Base-by-base conservation (phyloP, 2,113 vertebrate species). In the Copsychus sechellarum region DNA sequence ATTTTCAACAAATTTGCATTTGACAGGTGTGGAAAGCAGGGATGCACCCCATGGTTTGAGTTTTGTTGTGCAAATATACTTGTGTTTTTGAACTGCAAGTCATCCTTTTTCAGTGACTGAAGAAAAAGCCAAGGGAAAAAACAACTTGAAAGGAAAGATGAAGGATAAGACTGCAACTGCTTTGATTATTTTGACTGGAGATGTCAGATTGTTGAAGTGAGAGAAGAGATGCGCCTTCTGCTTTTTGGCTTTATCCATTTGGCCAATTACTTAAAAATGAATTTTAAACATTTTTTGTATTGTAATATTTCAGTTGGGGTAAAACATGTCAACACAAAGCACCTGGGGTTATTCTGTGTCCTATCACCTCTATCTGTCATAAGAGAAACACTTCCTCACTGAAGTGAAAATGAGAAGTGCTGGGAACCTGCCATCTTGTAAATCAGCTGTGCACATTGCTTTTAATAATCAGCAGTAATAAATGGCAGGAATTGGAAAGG, bases 171-270 rank as follows among this genome's bases (percentile, higher is more conserved):
- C 82, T 70, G 51, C 65, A 71, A n/a, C 56, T 88, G 50, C 67
- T 90, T 93, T 88, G 85, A 90, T 95, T 96, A 84, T 96, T 97
- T 92, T 97, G 94, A 95, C 93, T 96, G 69, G 72, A 74, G 82
- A n/a, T 92, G 90, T 95, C 94, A 96, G 86, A 81, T 42, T 74
- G 60, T 67, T 96, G 71, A 88, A 88, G 28, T 48, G 43, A 90
- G 47, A 65, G 60, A 77, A 54, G 64, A 88, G 48, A 62, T 78
- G 73, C 0, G 0, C 69, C 26, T 40, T 72, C 65, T 86, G 80
- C 64, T 84, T 90, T 92, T 88, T 92, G 64, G 61, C 61, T 96
- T 16, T 58, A 83, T 90, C 72, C 43, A 14, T 78, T 88, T 50
- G 71, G 69, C 51, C 69, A 84, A 22, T 92, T 92, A 90, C 72